Evolutionary conservation across 1,140 invertebrate species (phyloP).

Genomic region (Cepaea nemoralis): DNA sequence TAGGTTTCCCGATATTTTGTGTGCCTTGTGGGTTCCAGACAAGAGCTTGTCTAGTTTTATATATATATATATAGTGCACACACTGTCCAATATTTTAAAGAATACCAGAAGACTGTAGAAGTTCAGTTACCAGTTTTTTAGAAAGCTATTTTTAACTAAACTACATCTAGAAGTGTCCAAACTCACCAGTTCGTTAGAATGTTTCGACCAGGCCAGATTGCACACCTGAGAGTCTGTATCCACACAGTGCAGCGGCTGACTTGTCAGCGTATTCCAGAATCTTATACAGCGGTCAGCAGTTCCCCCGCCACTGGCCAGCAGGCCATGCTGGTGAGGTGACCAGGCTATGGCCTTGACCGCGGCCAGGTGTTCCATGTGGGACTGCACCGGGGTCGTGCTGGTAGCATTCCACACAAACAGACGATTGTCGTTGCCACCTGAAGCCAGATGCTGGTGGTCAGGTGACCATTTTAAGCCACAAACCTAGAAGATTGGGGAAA

Average conservation of each 20-base stretch:
- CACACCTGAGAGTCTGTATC: conserved; percentile 98
- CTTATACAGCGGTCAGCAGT: conserved; percentile 89
- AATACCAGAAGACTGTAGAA: no score
- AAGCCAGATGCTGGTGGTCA: conserved; percentile 97
- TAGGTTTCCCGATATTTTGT: no score
- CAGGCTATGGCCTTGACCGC: conserved; percentile 98
- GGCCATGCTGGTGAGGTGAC: conserved; percentile 98
- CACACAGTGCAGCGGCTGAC: conserved; percentile 97
- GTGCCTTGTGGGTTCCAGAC: no score
- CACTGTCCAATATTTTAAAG: no score
- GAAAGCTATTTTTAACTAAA: neutral
- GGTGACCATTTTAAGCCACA: conserved; percentile 99
- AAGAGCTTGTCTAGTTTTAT: no score
- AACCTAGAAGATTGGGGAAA: conserved; percentile 72
- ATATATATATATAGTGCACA: no score
- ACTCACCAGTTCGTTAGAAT: conserved; percentile 93
- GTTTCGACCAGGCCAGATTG: conserved; percentile 99
- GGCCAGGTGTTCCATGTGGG: conserved; percentile 96
- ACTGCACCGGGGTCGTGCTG: conserved; percentile 78
- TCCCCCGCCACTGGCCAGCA: conserved; percentile 96
- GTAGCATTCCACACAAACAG: conserved; percentile 98
- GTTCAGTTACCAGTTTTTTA: no score
- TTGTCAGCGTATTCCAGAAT: conserved; percentile 99
- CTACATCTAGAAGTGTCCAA: neutral
- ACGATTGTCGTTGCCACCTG: conserved; percentile 98